A percentile compares a stretch with the other conserved stretches of the same genome.
These are phyloP conservation scores for Australoheros scitulus DNA, from an alignment of 2,113 vertebrate genomes.

Conservation along the genomic window DNA sequence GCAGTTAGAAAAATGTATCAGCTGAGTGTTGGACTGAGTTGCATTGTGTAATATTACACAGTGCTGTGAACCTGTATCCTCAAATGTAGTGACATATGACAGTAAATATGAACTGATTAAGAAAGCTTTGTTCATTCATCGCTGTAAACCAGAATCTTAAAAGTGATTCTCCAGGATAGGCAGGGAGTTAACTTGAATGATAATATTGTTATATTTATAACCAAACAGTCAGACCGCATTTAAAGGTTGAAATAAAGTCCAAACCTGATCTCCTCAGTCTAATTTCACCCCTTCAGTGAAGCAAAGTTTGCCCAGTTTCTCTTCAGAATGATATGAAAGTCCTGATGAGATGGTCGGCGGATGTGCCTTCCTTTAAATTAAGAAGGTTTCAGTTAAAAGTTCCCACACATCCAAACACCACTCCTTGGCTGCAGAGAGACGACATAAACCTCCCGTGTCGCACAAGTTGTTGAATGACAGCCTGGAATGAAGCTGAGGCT, in stretches of 20 bases:
- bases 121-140: background rate
- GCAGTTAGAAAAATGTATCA: background rate
- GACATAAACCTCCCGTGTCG: background rate
- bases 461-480: slow-evolving; percentile 17
- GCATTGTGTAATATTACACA: background rate
- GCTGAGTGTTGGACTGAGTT: background rate
- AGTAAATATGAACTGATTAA: accelerated
- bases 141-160: too few relatives aligned
- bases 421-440: accelerated
- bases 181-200: too few relatives aligned
- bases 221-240: background rate
- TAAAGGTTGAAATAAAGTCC: background rate
- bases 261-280: slow-evolving; percentile 48
- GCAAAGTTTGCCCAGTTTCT: background rate
- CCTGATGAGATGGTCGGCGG: background rate
- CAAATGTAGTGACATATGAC: background rate
- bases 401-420: background rate
- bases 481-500: slow-evolving; percentile 22
- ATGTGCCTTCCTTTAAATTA: background rate
- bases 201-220: background rate
- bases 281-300: background rate
- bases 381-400: background rate
- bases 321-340: background rate
- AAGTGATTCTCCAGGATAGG: too few relatives aligned
- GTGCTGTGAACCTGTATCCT: background rate